Base-by-base conservation (phyloP, 2,113 vertebrate genomes). In the Scophthalmus maximus region DNA sequence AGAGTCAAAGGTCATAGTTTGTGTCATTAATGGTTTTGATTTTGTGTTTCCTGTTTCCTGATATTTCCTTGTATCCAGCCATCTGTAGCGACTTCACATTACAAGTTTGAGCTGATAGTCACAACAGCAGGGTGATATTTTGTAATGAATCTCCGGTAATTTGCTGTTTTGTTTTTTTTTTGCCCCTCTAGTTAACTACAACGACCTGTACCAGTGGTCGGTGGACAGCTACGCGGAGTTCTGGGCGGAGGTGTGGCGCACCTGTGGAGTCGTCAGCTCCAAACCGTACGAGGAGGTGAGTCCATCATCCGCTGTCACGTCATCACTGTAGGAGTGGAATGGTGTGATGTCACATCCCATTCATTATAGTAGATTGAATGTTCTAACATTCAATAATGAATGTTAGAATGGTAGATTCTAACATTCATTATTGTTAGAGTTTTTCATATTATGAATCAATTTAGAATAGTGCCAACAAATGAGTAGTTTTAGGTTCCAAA, bases 181-280 rank as follows among this genome's bases (percentile, higher is more conserved):
- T 30, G 50, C 22, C 70, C 47, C 32, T 58, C 32, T 30, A 95
- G 97, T 81, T 8, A 97, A 94, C 90, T 99, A 99, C 29, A 73
- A 90, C 18, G 96, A 98, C 27, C 85, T 99, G 1, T 98, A 97
- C 87, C 95, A 95, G 73, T 99, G 98, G 97, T 98, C 97, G 0
- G 94, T 98, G 78, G 94, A 95, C 52, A 94, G 84, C 6, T 98
- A 95, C 65, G 47, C 95, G 0, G 96, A 98, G 79, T 99, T 99
- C 86, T 99, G 98, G 98, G 94, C 90, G 0, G 92, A 97, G 12
- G 95, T 98, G 84, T 99, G 97, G 97, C 93, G 94, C 23, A 98
- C 95, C 92, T 95, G 96, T 17, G 95, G 95, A 3, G 88, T 99
- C 0, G 2, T 94, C 26, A 94, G 87, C 63, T 99, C 98, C 0